These are phyloP conservation scores for Lymantria dispar DNA, from an alignment of 2,888 invertebrate genomes.

Conservation along the genomic window DNA sequence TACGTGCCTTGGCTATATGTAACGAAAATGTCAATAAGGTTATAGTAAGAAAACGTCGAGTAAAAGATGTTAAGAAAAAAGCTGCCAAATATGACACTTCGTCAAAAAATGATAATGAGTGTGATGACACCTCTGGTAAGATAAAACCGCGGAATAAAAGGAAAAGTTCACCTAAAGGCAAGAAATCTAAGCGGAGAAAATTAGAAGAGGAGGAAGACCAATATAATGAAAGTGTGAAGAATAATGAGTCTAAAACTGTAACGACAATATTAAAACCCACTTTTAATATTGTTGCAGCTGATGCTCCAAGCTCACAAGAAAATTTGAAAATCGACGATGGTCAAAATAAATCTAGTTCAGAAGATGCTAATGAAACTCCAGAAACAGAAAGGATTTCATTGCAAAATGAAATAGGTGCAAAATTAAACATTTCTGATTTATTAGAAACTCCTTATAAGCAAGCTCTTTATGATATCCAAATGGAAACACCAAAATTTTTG, in stretches of 20 bases:
- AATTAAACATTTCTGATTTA: constrained; percentile 72
- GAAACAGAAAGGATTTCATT: constrained; percentile 65
- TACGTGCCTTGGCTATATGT: constrained; percentile 52
- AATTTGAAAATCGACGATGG: constrained; percentile 32
- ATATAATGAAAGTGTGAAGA: constrained; percentile 27
- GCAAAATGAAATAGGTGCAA: constrained; percentile 69
- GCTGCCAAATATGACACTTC: constrained; percentile 11
- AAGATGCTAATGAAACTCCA: constrained; percentile 59
- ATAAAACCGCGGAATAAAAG: constrained; percentile 28
- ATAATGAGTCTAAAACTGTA: constrained; percentile 22
- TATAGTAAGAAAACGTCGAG: constrained; percentile 10
- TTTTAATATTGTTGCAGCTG: constrained; percentile 52
- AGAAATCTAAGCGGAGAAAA: constrained; percentile 34
- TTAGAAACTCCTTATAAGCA: constrained; percentile 84
- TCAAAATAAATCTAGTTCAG: constrained; percentile 42
- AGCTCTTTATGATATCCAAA: constrained; percentile 68
- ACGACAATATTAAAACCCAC: constrained; percentile 45
- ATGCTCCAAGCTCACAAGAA: constrained; percentile 15
- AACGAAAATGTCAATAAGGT: constrained; percentile 18
- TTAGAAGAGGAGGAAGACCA: constrained; percentile 37
- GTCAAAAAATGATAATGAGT: constrained; percentile 4
- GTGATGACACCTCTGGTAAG: not conserved
- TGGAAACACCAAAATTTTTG: constrained; percentile 82
- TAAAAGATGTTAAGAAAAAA: constrained; percentile 18
- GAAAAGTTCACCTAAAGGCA: constrained; percentile 28